Evolutionary conservation across 2,797 vertebrate species (phyloP).

Genomic region (Myotis pilosus): DNA sequence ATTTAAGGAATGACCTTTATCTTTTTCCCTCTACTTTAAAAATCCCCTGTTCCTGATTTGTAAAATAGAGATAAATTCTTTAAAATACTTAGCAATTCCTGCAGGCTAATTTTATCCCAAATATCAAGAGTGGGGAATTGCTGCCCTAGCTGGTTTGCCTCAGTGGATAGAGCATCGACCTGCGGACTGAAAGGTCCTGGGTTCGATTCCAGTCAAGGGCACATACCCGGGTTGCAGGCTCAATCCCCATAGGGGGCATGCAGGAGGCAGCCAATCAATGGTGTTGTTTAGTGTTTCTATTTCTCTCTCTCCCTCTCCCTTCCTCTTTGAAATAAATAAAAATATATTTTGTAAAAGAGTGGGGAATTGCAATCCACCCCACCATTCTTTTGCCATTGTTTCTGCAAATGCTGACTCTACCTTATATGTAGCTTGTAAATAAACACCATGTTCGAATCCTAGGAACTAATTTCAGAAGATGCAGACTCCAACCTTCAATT

Average conservation of each 20-base stretch:
- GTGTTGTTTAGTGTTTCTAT: too few relatives aligned
- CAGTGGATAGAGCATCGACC: too few relatives aligned
- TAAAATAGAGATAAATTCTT: background rate
- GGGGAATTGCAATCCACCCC: background rate
- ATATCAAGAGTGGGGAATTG: background rate
- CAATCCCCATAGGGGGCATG: too few relatives aligned
- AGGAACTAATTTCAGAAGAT: background rate
- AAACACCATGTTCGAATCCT: background rate
- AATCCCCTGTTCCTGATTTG: background rate
- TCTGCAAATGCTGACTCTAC: background rate
- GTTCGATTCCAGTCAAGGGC: too few relatives aligned
- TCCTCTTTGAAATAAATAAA: too few relatives aligned
- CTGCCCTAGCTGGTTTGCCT: too few relatives aligned
- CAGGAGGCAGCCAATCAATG: too few relatives aligned
- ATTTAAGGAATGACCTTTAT: background rate
- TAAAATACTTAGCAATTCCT: background rate
- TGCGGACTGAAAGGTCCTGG: too few relatives aligned
- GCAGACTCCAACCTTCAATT: background rate
- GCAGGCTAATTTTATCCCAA: background rate
- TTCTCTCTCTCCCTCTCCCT: too few relatives aligned
- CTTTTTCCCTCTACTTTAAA: background rate
- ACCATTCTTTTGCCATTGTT: background rate
- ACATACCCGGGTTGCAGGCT: too few relatives aligned
- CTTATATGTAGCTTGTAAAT: background rate
- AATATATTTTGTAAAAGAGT: background rate